These are phyloP conservation scores for Diarsia rubi DNA, from an alignment of 2,888 invertebrate genomes.

Conservation along the genomic window DNA sequence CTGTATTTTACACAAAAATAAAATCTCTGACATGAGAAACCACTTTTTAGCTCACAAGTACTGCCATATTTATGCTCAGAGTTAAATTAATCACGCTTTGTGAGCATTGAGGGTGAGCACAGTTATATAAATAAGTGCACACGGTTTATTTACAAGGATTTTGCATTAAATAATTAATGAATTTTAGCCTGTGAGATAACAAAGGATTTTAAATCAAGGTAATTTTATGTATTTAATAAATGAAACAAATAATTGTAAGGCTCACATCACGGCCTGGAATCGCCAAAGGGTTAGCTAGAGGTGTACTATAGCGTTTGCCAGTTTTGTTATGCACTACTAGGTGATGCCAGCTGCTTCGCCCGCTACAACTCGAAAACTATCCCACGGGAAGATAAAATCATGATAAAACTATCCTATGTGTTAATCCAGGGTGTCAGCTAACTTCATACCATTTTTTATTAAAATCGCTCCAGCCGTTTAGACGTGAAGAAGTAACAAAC, in stretches of 20 bases:
- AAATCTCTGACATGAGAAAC: constrained; percentile 40
- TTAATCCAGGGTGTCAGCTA: no score
- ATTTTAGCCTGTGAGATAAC: not conserved
- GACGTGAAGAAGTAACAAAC: no score
- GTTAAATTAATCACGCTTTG: constrained; percentile 47
- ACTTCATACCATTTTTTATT: no score
- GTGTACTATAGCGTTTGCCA: no score
- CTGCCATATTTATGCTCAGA: constrained; percentile 27
- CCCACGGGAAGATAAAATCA: no score
- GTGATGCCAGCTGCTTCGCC: no score
- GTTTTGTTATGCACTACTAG: no score
- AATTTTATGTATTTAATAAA: not conserved
- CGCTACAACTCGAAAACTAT: no score
- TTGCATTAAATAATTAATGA: constrained; percentile 1
- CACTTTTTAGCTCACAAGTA: constrained; percentile 44
- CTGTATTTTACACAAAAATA: not conserved
- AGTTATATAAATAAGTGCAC: constrained; percentile 39
- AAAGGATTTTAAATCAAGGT: not conserved
- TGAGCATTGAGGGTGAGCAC: constrained; percentile 35
- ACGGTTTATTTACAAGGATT: constrained; percentile 45
- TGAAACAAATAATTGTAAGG: not conserved
- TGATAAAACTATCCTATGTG: no score
- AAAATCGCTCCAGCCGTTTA: no score
- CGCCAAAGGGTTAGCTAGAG: no score
- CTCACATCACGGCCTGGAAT: not conserved